phyloP scores from a whole-genome alignment of 2,888 invertebrate genomes.

The Caenorhabditis drosophilae region DNA sequence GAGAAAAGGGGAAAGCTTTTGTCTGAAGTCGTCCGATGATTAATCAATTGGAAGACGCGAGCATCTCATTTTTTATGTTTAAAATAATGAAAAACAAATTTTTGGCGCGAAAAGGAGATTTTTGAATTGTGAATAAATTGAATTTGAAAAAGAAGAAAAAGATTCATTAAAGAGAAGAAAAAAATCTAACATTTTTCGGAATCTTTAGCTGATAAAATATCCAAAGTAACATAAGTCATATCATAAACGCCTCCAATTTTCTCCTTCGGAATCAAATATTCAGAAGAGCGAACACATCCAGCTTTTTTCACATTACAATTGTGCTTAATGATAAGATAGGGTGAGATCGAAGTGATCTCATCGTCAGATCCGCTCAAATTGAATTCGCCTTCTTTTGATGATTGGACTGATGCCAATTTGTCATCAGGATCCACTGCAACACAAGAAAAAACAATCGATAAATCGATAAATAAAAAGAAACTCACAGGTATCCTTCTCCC shows the following conservation, averaged over 20 bases:
- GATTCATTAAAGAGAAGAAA: no score
- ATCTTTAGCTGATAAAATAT: conserved; percentile 34
- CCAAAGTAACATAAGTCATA: conserved; percentile 40
- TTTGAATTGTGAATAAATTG: no score
- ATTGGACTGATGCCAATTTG: conserved; percentile 14
- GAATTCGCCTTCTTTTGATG: conserved; percentile 40
- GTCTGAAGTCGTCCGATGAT: no score
- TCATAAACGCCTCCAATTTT: conserved; percentile 33
- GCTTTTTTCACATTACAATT: conserved; percentile 37
- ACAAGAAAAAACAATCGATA: neutral
- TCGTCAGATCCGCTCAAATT: conserved; percentile 22
- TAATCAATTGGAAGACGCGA: no score
- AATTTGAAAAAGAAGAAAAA: no score
- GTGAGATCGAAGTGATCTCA: conserved; percentile 33
- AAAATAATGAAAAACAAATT: no score
- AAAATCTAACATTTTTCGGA: conserved; percentile 34
- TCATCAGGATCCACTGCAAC: conserved; percentile 38
- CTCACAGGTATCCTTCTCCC: conserved; percentile 39
- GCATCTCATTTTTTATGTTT: no score
- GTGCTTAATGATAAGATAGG: conserved; percentile 36
- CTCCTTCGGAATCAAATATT: conserved; percentile 27
- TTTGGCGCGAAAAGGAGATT: no score
- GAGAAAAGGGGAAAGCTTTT: no score
- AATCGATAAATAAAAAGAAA: conserved; percentile 6
- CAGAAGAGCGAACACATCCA: conserved; percentile 29